phyloP scores from a whole-genome alignment of 2,888 invertebrate genomes.

The Serrognathus titanus region DNA sequence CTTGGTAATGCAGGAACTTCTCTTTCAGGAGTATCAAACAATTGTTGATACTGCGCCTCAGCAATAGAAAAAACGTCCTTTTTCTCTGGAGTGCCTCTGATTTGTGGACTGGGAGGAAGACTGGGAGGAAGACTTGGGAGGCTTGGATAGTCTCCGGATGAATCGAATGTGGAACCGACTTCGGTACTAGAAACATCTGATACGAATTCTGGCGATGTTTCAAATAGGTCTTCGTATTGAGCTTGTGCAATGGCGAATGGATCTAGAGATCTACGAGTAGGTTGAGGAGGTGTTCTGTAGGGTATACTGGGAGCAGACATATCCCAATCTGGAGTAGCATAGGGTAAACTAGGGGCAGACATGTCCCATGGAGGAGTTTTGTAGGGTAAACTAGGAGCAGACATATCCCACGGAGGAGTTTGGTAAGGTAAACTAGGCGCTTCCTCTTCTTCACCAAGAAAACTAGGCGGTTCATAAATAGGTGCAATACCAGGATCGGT shows the following conservation, averaged over 20 bases:
- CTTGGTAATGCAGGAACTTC: neutral
- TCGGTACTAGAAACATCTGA: neutral
- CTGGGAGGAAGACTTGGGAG: too few relatives aligned
- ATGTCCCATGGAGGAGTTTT: slow-evolving; percentile 13
- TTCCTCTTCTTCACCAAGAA: neutral
- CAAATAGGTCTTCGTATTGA: slow-evolving; percentile 8
- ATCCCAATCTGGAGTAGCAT: neutral
- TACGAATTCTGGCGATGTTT: neutral
- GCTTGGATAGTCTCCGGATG: neutral
- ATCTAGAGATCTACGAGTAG: neutral
- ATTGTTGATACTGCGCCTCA: neutral
- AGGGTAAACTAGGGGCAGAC: slow-evolving; percentile 9
- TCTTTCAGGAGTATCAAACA: neutral
- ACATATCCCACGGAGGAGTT: slow-evolving; percentile 10
- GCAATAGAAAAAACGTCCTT: neutral
- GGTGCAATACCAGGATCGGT: slow-evolving; percentile 9
- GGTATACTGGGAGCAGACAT: slow-evolving; percentile 13
- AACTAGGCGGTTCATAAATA: slow-evolving; percentile 13
- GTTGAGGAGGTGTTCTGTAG: slow-evolving; percentile 7
- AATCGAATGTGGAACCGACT: neutral
- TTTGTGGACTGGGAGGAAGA: too few relatives aligned
- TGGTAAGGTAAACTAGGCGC: slow-evolving; percentile 9
- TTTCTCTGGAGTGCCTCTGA: neutral
- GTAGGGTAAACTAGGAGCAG: slow-evolving; percentile 15
- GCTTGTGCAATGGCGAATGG: slow-evolving; percentile 1